phyloP scores from a whole-genome alignment of 2,797 vertebrate genomes.

The Enteromius anoplus region DNA sequence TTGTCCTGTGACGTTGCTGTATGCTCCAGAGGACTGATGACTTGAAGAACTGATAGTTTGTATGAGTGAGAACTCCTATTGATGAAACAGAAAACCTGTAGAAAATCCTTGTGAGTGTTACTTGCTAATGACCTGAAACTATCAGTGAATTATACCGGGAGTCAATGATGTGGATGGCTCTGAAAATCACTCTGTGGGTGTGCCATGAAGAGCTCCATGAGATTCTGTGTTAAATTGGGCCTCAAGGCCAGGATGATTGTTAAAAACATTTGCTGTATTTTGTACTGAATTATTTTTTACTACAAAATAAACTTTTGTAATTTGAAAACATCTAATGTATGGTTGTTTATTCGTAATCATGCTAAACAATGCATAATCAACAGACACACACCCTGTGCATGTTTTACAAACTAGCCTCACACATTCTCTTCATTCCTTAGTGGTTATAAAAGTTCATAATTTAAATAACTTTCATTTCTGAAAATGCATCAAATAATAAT shows the following conservation, averaged over 20 bases:
- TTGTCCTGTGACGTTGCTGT: conserved; percentile 48
- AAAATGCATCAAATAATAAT: background rate
- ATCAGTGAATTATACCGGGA: conserved; percentile 27
- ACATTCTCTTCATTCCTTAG: background rate
- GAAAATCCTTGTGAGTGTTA: background rate
- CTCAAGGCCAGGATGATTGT: conserved; percentile 14
- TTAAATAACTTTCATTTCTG: background rate
- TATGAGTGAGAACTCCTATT: background rate
- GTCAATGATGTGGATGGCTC: conserved; percentile 54
- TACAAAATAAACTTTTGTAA: conserved; percentile 48
- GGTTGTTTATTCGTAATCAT: background rate
- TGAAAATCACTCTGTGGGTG: conserved; percentile 35
- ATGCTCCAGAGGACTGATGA: conserved; percentile 16
- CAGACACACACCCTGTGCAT: background rate
- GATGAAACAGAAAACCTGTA: conserved; percentile 13
- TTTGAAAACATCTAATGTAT: conserved; percentile 54
- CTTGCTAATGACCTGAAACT: conserved; percentile 31
- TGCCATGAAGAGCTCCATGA: conserved; percentile 55
- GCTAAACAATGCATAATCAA: background rate
- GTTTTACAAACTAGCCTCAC: background rate
- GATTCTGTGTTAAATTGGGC: conserved; percentile 26
- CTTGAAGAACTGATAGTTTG: conserved; percentile 22
- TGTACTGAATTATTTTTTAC: conserved; percentile 28
- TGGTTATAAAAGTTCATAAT: background rate
- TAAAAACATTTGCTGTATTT: conserved; percentile 39